Evolutionary conservation across 2,113 vertebrate species (phyloP).

Genomic region (Lophius piscatorius): DNA sequence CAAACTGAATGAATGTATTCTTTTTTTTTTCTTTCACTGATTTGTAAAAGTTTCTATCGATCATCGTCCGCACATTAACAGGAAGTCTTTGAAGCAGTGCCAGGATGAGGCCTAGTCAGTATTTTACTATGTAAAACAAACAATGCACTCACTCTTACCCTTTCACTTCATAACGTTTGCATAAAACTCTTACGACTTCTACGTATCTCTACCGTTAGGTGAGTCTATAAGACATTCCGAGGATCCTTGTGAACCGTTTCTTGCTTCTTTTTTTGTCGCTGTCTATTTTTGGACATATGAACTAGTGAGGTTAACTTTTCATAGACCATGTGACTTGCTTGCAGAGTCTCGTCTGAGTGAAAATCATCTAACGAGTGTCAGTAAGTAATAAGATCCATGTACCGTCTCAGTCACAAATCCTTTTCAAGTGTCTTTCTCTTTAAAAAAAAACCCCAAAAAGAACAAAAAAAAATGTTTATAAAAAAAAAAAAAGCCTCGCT

Average conservation of each 20-base stretch:
- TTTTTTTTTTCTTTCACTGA: constrained; percentile 39
- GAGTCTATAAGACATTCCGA: constrained; percentile 59
- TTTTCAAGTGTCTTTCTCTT: constrained; percentile 54
- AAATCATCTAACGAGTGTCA: constrained; percentile 70
- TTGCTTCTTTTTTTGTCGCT: constrained; percentile 36
- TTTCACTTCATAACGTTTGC: too few species aligned
- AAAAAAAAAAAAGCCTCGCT: constrained; percentile 60
- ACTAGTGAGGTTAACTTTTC: constrained; percentile 58
- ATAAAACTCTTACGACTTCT: constrained; percentile 49
- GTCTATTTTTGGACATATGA: constrained; percentile 56
- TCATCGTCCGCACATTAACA: constrained; percentile 23
- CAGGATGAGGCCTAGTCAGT: constrained; percentile 57
- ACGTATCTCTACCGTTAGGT: constrained; percentile 48
- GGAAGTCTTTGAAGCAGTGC: constrained; percentile 22
- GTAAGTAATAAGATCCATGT: constrained; percentile 68
- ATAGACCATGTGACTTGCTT: constrained; percentile 74
- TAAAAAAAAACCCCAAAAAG: constrained; percentile 27
- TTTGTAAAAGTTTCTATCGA: constrained; percentile 14
- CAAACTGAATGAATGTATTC: constrained; percentile 62
- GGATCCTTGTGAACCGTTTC: constrained; percentile 71
- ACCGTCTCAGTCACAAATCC: constrained; percentile 46
- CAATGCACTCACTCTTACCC: constrained; percentile 50
- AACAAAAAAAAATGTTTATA: constrained; percentile 18
- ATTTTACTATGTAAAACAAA: constrained; percentile 55
- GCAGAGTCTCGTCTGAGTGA: constrained; percentile 58